Base-by-base conservation (phyloP, 2,113 vertebrate genomes). In the Pseudorhombus dupliciocellatus region DNA sequence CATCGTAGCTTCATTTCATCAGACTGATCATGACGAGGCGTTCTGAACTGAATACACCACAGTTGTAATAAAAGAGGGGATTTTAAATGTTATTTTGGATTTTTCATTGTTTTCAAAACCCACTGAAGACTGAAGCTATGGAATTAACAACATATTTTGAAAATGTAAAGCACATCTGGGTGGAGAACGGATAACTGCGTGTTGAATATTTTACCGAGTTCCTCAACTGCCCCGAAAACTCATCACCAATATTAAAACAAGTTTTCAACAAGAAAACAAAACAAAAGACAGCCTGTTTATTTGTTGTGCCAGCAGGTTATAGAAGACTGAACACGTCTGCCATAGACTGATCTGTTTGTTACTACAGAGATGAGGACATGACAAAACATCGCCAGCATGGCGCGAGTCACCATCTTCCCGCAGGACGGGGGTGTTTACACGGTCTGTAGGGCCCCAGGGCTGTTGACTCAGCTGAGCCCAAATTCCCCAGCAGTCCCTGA, bases 391-490 rank as follows among this genome's bases (percentile, higher is more conserved):
- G 59, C 37, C 84, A 74, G 73, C 58, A 6, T 66, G 77, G 73
- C 40, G 78, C 77, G 21, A 85, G 76, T 77, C 79, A 66, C 69
- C 60, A 53, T 73, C 57, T 81, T 86, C 79, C 83, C n/a, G n/a
- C 37, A 86, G 81, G 57, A 86, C n/a, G 14, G 46, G 66, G 68
- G 55, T 86, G 86, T 90, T 87, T 86, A 67, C 64, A 50, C 0
- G 75, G 51, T 60, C 66, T 1, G 40, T n/a, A 83, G 73, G 70
- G 67, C 75, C 83, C 66, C 52, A 30, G 71, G 65, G 75, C 54
- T 91, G 77, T 90, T 89, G 85, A 87, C 66, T 91, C 81, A 91
- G 81, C 87, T 87, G 80, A 87, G 75, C 24, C 51, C 5, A 48
- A 58, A 80, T 58, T 83, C 62, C 67, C n/a, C 69, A 50, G 37